Base-by-base conservation (phyloP, 2,797 vertebrate genomes). In the Aplochiton taeniatus region DNA sequence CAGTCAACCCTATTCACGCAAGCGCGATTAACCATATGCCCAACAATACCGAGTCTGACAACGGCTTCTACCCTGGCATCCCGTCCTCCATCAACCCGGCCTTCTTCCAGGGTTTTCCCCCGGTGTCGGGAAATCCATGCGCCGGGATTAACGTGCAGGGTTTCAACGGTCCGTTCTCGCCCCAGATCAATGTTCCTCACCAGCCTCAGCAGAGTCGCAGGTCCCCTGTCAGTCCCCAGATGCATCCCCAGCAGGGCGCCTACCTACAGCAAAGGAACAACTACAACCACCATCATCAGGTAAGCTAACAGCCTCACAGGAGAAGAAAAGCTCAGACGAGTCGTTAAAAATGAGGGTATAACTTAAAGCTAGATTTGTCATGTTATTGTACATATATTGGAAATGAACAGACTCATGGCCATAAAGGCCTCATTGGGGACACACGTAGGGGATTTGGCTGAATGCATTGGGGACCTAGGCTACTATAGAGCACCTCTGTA, bases 201-300 rank as follows among this genome's bases (percentile, higher is more conserved):
- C 93, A 91, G 88, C 92, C 90, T 55, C 94, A 89, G 68, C 92
- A 94, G 86, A 96, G 89, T 78, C 93, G 95, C 81, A 88, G 95
- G 67, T 97, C 95, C 62, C 95, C 96, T 11, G 94, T 94, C 79
- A 96, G 95, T 75, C 95, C 96, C 41, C 95, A 96, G 91, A 93
- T 95, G 78, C 94, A 93, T 70, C 91, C 88, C 65, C 94, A 92
- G 81, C 91, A 94, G 88, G 94, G 95, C 52, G 94, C 94, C 70
- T 98, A 95, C 85, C 91, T 96, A 72, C 96, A 97, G 89, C 96
- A 97, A 89, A 91, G 95, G 85, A 98, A 95, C 93, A 94, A 93
- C 80, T 96, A 97, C 92, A 97, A 95, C 93, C 96, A 96, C 82
- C 96, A 97, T 78, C 96, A 97, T 78, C 96, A 97, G 95, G 96